Conservation (phyloP, 2,888 invertebrate species). For the Athripsodes cinereus region DNA sequence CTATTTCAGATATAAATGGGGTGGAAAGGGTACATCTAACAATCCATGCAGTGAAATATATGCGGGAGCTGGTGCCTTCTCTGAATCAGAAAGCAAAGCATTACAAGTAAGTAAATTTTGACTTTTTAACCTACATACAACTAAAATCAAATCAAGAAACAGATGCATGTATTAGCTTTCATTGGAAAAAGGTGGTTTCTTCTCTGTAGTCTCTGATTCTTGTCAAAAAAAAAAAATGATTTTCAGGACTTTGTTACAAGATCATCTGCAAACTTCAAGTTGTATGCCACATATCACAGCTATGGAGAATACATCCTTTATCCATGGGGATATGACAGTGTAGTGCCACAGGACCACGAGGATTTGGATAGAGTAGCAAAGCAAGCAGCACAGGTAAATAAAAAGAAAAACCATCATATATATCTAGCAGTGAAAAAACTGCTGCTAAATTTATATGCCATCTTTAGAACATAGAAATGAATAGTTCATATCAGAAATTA, state of each 20-base stretch:
- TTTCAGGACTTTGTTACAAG: constrained; percentile 48
- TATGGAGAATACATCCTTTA: constrained; percentile 81
- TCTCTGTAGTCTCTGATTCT: too few species aligned
- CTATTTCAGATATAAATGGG: constrained; percentile 68
- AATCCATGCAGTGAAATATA: constrained; percentile 79
- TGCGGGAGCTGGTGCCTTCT: constrained; percentile 72
- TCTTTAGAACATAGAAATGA: too few species aligned
- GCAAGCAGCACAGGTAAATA: constrained; percentile 57
- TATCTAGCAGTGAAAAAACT: background rate
- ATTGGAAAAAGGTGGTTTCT: too few species aligned
- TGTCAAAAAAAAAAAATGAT: too few species aligned
- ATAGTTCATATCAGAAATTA: too few species aligned
- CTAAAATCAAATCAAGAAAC: too few species aligned
- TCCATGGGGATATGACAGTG: constrained; percentile 79
- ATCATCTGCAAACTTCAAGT: constrained; percentile 55
- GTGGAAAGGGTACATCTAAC: constrained; percentile 75
- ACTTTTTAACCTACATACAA: too few species aligned
- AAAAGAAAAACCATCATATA: background rate
- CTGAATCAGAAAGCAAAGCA: constrained; percentile 79
- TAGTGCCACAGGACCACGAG: constrained; percentile 61
- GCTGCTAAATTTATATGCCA: too few species aligned
- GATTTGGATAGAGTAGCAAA: constrained; percentile 66
- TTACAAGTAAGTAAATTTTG: constrained; percentile 43
- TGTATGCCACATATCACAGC: constrained; percentile 75
- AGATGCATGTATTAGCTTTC: too few species aligned